Evolutionary conservation across 2,113 vertebrate species (phyloP), one percentile per base, ranked within the genome.

Genomic region (Cyprinus carpio): DNA sequence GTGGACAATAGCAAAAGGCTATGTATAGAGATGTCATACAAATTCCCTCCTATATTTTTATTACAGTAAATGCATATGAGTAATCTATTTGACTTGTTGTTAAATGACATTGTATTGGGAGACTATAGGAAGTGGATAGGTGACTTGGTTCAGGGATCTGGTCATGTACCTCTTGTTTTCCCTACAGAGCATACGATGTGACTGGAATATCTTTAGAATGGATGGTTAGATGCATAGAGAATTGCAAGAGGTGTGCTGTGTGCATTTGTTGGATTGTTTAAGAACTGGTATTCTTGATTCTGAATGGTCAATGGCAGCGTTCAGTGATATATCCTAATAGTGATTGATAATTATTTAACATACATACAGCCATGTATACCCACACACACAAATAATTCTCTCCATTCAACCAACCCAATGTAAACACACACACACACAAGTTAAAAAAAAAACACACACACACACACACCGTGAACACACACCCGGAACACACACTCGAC

Each of bases 11-110:
- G 31, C 10, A 12, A 51, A 15, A 37, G n/a, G 7, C 1, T 20
- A 27, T 75, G 27, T 31, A 56, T 29, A 67, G 69, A 74, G 69
- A 80, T 64, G 51, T 75, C 76, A 82, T 64, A 78, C 29, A 87
- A 77, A 82, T 72, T 77, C 40, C 10, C 46, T 49, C 10, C 16
- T n/a, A 40, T 40, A 25, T 58, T 43, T 49, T 77, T 76, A 34
- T 84, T 40, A 40, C 7, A 40, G 40, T 40, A 64, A 77, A 71
- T 81, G n/a, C 46, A 76, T 77, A 81, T 64, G 34, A 16, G 27
- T 60, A 76, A 77, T 85, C 60, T 58, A 43, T 84, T 40, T 85
- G 15, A 6, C 54, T 49, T 60, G 11, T 69, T 67, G 23, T 60
- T 29, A 58, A 77, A 77, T 54, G 0, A 6, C 25, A 31, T 8